Evolutionary conservation across 2,888 invertebrate species (phyloP).

Genomic region (Campoletis raptor): DNA sequence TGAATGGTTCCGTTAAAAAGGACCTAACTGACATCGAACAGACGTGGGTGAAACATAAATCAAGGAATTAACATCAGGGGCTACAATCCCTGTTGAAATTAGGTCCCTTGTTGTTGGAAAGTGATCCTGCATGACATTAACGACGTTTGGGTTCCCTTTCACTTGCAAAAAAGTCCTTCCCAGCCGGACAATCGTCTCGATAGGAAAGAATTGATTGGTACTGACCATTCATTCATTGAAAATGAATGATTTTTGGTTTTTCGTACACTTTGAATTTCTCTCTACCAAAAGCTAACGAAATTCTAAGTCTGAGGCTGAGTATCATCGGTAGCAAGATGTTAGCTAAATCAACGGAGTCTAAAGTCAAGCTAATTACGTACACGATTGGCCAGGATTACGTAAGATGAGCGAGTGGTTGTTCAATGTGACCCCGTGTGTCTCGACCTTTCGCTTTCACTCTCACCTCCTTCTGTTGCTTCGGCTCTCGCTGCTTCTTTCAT

Average conservation of each 20-base stretch:
- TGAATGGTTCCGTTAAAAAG: background rate
- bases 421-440: conserved; percentile 79
- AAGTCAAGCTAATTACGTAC: conserved; percentile 68
- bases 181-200: background rate
- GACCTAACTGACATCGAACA: background rate
- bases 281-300: conserved; percentile 7
- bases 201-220: background rate
- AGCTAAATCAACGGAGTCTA: conserved; percentile 64
- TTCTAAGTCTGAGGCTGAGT: conserved; percentile 9
- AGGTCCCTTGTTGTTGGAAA: background rate
- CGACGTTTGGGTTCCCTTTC: background rate
- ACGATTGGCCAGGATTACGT: conserved; percentile 73
- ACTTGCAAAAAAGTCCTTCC: background rate
- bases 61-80: background rate
- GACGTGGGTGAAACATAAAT: background rate
- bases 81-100: background rate
- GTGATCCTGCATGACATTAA: background rate
- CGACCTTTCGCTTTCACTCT: conserved; percentile 85
- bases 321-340: background rate
- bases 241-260: background rate
- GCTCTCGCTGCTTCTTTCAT: conserved; percentile 27
- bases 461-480: conserved; percentile 64
- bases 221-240: background rate
- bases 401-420: conserved; percentile 77
- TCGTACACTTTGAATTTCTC: background rate